Conservation (phyloP, 2,113 vertebrate genomes). For the Steatornis caripensis region DNA sequence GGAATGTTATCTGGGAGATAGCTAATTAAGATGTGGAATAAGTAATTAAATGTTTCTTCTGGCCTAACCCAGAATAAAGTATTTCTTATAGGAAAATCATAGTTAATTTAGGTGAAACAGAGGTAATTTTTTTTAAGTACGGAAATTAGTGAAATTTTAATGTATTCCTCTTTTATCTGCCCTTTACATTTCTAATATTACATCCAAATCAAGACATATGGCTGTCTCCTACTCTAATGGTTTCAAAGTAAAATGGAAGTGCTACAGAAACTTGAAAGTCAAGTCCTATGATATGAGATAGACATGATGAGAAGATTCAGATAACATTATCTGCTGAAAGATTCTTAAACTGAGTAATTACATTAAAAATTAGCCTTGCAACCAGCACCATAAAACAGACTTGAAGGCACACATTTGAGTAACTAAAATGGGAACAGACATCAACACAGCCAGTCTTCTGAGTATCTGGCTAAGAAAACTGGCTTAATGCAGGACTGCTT, state of each 20-base stretch:
- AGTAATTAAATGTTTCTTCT: background rate
- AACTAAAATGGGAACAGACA: background rate
- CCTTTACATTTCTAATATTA: background rate
- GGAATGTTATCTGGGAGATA: background rate
- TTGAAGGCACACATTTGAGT: background rate
- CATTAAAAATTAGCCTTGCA: background rate
- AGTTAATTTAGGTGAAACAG: background rate
- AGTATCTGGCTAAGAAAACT: background rate
- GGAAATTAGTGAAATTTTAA: background rate
- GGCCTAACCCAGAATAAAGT: background rate
- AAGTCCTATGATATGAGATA: background rate
- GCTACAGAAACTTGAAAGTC: background rate
- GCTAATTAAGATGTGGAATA: background rate
- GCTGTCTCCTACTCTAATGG: background rate
- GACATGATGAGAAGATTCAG: background rate
- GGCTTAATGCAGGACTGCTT: background rate
- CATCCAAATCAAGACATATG: background rate
- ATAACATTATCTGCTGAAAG: background rate
- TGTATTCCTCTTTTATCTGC: background rate
- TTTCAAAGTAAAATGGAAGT: background rate
- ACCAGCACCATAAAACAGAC: background rate
- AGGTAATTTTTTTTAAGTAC: accelerated
- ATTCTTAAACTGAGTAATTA: background rate
- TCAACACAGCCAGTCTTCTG: background rate
- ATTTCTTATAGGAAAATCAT: background rate